Evolutionary conservation across 2,888 invertebrate genomes (phyloP), one percentile per base, ranked within the genome.

Genomic region (Cerceris ruficornis): DNA sequence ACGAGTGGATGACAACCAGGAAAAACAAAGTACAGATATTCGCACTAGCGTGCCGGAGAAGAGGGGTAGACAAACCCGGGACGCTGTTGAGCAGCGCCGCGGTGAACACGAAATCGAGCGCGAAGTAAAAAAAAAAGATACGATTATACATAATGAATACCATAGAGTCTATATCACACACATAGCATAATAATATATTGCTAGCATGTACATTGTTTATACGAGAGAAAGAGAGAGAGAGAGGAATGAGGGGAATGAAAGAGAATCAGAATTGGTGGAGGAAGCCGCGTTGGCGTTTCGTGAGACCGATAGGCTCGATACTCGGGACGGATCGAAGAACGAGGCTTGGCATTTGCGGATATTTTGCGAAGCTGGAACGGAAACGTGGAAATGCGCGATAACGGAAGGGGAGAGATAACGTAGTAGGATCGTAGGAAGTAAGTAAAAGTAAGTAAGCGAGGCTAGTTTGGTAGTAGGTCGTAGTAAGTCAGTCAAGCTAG

Each of bases 121-220:
- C 83, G 88, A 86, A 68, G 49, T 73, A 60, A 69, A 81, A 57
- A 71, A 69, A 79, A 70, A 82, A 74, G 62, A 87, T 90, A 90
- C 86, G 88, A 88, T 80, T 90, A 91, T 89, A 88, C 89, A 91
- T 91, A 89, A 91, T 85, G 87, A 49, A 90, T 91, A 91, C 89
- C 87, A 91, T 91, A 92, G 90, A 92, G 88, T 92, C 90, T 92
- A 92, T 92, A 91, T 91, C 89, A 90, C 89, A 91, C 87, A 89
- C 88, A 92, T 90, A 91, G 91, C 92, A 92, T 92, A 92, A 91
- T 91, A 92, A 92, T 92, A 92, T 92, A 92, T 92, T 91, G 90
- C 91, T 91, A 91, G 90, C 88, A 90, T 91, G 90, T 90, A 91
- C 88, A 90, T 90, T 91, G 90, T 92, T 91, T 91, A 88, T 90